phyloP scores from a whole-genome alignment of 2,888 invertebrate species.

The Auanema freiburgensis region DNA sequence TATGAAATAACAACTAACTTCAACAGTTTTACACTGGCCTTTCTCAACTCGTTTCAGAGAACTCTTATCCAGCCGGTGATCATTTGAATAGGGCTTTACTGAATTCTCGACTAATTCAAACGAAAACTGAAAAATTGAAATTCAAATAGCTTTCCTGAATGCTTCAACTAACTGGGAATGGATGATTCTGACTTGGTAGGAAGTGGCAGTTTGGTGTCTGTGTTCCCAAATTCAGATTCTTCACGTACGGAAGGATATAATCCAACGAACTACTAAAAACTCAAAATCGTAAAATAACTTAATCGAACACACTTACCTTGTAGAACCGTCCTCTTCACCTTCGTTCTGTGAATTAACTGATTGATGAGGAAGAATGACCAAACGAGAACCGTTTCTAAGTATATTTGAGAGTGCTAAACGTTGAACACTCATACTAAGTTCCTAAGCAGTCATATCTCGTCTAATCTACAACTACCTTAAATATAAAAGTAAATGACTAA shows the following conservation, averaged over 20 bases:
- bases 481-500: too few relatives aligned
- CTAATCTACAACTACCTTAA: too few relatives aligned
- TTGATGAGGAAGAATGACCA: conserved; percentile 9
- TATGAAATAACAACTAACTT: not conserved
- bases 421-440: conserved; percentile 15
- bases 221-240: not conserved
- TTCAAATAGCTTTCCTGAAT: too few relatives aligned
- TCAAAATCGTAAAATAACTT: not conserved
- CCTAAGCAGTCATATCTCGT: too few relatives aligned
- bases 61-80: conserved; percentile 8
- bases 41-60: not conserved
- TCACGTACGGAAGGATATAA: conserved; percentile 7
- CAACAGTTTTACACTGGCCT: not conserved
- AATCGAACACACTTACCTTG: not conserved
- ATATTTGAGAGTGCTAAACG: conserved; percentile 14
- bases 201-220: too few relatives aligned
- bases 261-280: conserved; percentile 12
- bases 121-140: not conserved
- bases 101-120: not conserved
- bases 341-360: conserved; percentile 16
- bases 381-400: conserved; percentile 18
- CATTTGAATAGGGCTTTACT: not conserved
- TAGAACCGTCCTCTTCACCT: conserved; percentile 10
- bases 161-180: too few relatives aligned
- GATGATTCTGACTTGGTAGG: too few relatives aligned